Evolutionary conservation across 2,888 invertebrate species (phyloP).

Genomic region (Sclerodermus sp.): DNA sequence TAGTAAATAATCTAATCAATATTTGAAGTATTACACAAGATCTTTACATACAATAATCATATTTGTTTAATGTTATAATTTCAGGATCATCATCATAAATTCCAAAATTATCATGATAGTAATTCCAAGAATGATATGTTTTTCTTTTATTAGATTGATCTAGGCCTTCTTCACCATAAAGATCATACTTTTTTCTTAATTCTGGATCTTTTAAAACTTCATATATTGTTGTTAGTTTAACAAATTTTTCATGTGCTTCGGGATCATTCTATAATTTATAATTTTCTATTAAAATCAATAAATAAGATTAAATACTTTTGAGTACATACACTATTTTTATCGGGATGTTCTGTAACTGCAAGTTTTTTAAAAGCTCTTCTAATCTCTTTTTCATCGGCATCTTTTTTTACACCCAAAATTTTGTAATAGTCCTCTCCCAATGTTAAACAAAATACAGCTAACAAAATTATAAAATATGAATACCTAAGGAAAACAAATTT

Average conservation of each 20-base stretch:
- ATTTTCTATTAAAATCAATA: slow-evolving; percentile 7
- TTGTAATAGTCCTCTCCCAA: slow-evolving; percentile 65
- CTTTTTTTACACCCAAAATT: slow-evolving; percentile 67
- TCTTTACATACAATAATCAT: slow-evolving; percentile 71
- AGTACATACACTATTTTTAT: slow-evolving; percentile 66
- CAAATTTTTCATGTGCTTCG: slow-evolving; percentile 74
- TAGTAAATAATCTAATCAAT: not conserved
- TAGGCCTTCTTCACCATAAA: slow-evolving; percentile 74
- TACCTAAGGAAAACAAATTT: slow-evolving; percentile 5
- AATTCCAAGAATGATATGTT: slow-evolving; percentile 78
- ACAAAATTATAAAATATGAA: slow-evolving; percentile 2
- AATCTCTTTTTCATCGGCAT: slow-evolving; percentile 71
- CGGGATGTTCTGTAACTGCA: slow-evolving; percentile 75
- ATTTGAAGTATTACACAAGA: not conserved
- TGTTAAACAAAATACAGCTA: slow-evolving; percentile 14
- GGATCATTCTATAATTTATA: slow-evolving; percentile 66
- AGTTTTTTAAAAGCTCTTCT: slow-evolving; percentile 77
- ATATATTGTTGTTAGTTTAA: slow-evolving; percentile 81
- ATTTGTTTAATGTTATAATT: slow-evolving; percentile 74
- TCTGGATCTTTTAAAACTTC: slow-evolving; percentile 84
- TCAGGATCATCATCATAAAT: slow-evolving; percentile 84
- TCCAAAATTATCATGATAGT: slow-evolving; percentile 79
- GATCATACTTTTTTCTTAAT: slow-evolving; percentile 75
- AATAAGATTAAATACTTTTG: not conserved
- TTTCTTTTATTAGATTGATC: slow-evolving; percentile 64